These are phyloP conservation scores for Scarus forsteni DNA, from an alignment of 2,797 vertebrate genomes.

Conservation along the genomic window DNA sequence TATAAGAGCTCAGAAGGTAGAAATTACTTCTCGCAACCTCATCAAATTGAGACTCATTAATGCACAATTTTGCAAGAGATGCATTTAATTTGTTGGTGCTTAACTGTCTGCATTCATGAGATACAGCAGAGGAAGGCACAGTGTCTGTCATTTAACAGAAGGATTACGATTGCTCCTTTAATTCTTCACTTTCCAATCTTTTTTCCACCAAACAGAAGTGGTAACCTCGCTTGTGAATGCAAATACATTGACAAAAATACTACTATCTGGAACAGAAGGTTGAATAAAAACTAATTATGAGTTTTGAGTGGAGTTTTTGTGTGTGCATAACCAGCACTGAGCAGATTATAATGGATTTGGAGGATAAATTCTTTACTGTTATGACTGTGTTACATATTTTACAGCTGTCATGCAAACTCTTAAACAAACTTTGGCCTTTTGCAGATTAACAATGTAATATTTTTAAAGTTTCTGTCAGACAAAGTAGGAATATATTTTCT, in stretches of 20 bases:
- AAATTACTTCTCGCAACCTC: constrained; percentile 19
- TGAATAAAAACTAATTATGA: constrained; percentile 16
- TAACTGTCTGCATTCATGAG: constrained; percentile 28
- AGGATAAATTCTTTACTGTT: constrained; percentile 16
- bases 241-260: constrained; percentile 45
- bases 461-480: too few species aligned
- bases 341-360: constrained; percentile 27
- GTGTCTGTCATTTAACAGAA: constrained; percentile 38
- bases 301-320: constrained; percentile 23
- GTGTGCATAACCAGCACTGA: constrained; percentile 9
- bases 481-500: too few species aligned
- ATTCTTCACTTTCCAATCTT: constrained; percentile 24
- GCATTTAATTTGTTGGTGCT: constrained; percentile 38
- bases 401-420: not conserved
- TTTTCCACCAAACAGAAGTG: constrained; percentile 37
- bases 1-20: not conserved
- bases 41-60: constrained; percentile 30
- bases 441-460: not conserved
- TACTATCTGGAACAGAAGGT: constrained; percentile 13
- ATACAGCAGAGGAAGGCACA: constrained; percentile 33
- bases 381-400: constrained; percentile 16
- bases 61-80: constrained; percentile 34
- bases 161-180: constrained; percentile 27
- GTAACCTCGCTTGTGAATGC: constrained; percentile 43
- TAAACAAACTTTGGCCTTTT: not conserved